Evolutionary conservation across 2,113 vertebrate species (phyloP).

Genomic region (Ailurus styani): DNA sequence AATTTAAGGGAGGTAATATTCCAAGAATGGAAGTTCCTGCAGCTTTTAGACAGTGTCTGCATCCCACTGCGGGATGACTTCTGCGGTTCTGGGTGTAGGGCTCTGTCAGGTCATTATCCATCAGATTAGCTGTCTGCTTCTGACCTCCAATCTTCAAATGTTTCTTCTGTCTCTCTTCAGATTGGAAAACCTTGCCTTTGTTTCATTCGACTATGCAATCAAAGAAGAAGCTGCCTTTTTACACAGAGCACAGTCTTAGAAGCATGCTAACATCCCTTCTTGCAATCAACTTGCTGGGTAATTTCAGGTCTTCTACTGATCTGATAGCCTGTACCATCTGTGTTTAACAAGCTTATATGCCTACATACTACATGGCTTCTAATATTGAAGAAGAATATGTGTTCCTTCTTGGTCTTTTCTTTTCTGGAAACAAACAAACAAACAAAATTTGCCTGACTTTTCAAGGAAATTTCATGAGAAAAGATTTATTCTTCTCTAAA

Average conservation of each 20-base stretch:
- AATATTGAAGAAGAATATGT: background rate
- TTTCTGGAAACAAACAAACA: background rate
- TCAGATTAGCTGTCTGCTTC: background rate
- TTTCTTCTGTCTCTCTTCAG: background rate
- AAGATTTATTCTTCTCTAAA: background rate
- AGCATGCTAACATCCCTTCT: background rate
- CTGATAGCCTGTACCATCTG: background rate
- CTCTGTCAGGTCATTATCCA: background rate
- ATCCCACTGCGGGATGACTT: too few species aligned
- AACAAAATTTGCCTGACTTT: background rate
- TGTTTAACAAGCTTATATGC: background rate
- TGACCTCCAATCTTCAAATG: background rate
- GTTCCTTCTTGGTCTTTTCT: background rate
- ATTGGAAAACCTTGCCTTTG: background rate
- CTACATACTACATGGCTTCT: background rate
- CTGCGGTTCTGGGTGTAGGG: background rate
- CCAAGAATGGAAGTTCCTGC: background rate
- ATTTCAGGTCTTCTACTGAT: slow-evolving; percentile 39
- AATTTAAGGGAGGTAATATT: background rate
- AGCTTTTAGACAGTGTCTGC: background rate
- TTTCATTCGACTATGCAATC: background rate
- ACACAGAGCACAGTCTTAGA: background rate
- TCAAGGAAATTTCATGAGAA: background rate
- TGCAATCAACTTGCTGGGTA: slow-evolving; percentile 5
- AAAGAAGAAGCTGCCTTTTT: background rate